Base-by-base conservation (phyloP, 2,888 invertebrate genomes). In the Netelia virgata region DNA sequence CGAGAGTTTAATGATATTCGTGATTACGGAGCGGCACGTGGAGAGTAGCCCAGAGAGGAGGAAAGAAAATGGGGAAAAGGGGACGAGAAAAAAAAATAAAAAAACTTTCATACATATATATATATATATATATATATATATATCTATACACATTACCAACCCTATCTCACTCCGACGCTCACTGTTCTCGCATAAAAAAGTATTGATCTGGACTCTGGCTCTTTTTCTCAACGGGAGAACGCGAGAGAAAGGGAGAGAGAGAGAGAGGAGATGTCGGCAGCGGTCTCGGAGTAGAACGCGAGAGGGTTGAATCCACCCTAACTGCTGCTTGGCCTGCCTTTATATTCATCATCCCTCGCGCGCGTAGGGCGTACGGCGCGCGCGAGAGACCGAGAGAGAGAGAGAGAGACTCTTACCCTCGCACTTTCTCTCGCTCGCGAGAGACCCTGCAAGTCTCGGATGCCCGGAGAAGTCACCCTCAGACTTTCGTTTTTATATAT, bases 1-100 rank as follows among this genome's bases (percentile, higher is more conserved):
- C 91, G 91, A 92, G 92, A 92, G 92, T 93, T 93, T 93, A 93
- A 93, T 93, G 93, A 93, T 93, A 93, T 93, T 93, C 92, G 93
- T 93, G 93, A 93, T 93, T 93, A 93, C 93, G 90, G 89, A 55
- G 57, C 88, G 90, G 91, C 92, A 92, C 93, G 91, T 92, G 92
- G 91, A 90, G 90, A 89, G 90, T 86, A 87, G 86, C 73, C 61
- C 66, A 64, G 72, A 69, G 69, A 66, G 53, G 53, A 76, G 77
- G 77, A 87, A 87, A 86, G 87, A 85, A 85, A 86, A 84, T 80
- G 80, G 79, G 77, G 79, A 72, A 75, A 36, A 23, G 72, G 77
- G 61, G 57, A 84, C 68, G 86, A 83, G 82, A 83, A 88, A 85
- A 87, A 69, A 70, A 61, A 83, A 88, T 84, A 87, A 69, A 70